Evolutionary conservation across 2,888 invertebrate species (phyloP).

Genomic region (Ditylenchus weischeri): DNA sequence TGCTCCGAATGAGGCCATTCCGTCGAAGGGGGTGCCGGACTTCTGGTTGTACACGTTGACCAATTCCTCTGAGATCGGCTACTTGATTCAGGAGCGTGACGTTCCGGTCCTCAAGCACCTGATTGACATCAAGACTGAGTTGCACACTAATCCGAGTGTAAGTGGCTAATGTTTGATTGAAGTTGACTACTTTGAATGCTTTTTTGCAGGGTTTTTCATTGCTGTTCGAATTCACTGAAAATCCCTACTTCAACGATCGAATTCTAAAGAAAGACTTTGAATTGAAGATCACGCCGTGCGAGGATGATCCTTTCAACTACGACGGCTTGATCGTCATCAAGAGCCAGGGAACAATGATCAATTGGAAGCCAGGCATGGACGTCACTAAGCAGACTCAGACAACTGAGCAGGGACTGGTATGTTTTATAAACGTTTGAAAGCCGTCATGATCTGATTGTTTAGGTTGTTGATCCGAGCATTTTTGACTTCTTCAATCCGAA

Average conservation of each 20-base stretch:
- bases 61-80: conserved; percentile 78
- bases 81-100: conserved; percentile 67
- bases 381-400: no score
- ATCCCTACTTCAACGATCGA: conserved; percentile 83
- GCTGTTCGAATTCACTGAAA: conserved; percentile 87
- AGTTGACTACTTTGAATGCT: not conserved
- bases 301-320: conserved; percentile 65
- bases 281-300: conserved; percentile 83
- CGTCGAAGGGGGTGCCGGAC: conserved; percentile 71
- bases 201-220: conserved; percentile 68
- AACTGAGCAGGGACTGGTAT: no score
- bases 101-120: conserved; percentile 45
- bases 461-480: no score
- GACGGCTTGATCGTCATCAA: no score
- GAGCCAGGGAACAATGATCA: no score
- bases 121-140: conserved; percentile 40
- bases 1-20: conserved; percentile 23
- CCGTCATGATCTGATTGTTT: no score
- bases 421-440: no score
- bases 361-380: no score
- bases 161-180: conserved; percentile 4
- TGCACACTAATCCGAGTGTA: conserved; percentile 39
- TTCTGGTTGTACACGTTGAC: conserved; percentile 94
- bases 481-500: no score
- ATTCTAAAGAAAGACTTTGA: conserved; percentile 84